Evolutionary conservation across 2,113 vertebrate genomes (phyloP), one percentile per base, ranked within the genome.

Genomic region (Lipophrys pholis): DNA sequence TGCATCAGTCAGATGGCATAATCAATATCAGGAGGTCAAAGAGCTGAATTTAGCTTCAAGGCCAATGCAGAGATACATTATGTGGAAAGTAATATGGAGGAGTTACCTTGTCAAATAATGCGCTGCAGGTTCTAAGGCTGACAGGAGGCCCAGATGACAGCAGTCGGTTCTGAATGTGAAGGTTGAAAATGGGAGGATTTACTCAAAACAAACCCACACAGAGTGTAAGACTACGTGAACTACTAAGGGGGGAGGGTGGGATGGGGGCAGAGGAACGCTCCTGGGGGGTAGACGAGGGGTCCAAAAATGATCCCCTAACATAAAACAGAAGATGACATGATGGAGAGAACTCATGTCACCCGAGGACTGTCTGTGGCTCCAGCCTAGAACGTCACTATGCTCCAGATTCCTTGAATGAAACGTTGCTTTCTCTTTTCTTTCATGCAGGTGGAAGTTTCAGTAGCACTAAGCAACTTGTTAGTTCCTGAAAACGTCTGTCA

Each of bases 81-180:
- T 81, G 82, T 86, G 76, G 83, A 89, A 78, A 91, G 72, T 88
- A 89, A 90, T 88, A 78, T 78, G 85, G 88, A 93, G 89, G 76
- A 90, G 81, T 93, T 94, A 95, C 94, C 94, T 95, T 93, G 88
- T 95, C 94, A 91, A 90, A 93, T 86, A 95, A 91, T 76, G 91
- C 92, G 91, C 93, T 94, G 93, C 89, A 93, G 93, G 91, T 93
- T 93, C 93, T 95, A 91, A 94, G 90, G 92, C 93, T 94, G 92
- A 95, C 90, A 70, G 93, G 93, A 84, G 94, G 93, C 89, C 92
- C 94, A 81, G 93, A 94, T 79, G 93, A 95, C 93, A 95, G 93
- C 92, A 94, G 92, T 57, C 93, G 94, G 87, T 94, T 95, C 94
- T 95, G 93, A 93, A 93, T 93, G 90, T 93, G 90, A 87, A 93